Conservation (phyloP, 2,888 invertebrate genomes). For the Cybosia mesomella region DNA sequence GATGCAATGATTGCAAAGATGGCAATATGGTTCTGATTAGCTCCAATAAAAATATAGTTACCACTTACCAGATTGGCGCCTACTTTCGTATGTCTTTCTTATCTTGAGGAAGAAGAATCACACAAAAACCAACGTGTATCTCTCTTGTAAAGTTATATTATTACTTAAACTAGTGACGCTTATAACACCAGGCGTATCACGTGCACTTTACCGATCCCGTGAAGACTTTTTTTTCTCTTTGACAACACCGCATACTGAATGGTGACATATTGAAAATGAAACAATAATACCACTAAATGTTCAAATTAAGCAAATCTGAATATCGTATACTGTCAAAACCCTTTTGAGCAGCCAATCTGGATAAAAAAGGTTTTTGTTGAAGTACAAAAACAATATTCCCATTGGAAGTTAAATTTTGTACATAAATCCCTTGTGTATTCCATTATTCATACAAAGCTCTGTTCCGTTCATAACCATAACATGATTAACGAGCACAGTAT, state of each 20-base stretch:
- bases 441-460: conserved; percentile 44
- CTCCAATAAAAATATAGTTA: background rate
- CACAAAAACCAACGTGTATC: no score
- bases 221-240: no score
- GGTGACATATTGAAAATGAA: no score
- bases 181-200: no score
- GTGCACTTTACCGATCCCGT: no score
- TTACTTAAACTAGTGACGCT: background rate
- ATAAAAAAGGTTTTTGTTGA: conserved; percentile 21
- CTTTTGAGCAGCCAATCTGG: conserved; percentile 6
- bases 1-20: background rate
- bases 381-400: conserved; percentile 21
- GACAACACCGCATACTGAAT: no score
- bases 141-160: no score
- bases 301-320: conserved; percentile 3
- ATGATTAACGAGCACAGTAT: conserved; percentile 40
- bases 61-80: background rate
- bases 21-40: background rate
- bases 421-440: conserved; percentile 33
- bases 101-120: no score
- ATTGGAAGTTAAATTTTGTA: conserved; percentile 20
- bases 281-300: background rate
- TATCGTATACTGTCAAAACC: conserved; percentile 14
- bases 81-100: no score
- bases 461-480: conserved; percentile 39